Evolutionary conservation across 2,888 invertebrate species (phyloP).

Genomic region (Lingula anatina): DNA sequence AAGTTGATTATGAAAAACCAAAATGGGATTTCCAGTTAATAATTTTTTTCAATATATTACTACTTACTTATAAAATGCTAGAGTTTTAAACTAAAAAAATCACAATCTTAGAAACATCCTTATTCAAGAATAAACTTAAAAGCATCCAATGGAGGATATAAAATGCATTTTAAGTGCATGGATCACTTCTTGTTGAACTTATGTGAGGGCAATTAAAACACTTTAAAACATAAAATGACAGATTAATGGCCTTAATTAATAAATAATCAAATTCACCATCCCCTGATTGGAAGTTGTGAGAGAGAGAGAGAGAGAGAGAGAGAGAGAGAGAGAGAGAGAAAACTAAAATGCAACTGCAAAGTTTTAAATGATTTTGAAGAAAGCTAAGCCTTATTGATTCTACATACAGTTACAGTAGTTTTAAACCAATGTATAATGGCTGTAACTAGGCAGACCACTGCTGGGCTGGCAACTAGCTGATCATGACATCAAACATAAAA

Average conservation of each 20-base stretch:
- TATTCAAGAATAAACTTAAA: slow-evolving; percentile 78
- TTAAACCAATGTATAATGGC: too few relatives aligned
- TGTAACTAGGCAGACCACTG: too few relatives aligned
- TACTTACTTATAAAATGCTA: not conserved
- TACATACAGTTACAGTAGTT: too few relatives aligned
- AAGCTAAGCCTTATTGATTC: not conserved
- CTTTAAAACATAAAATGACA: too few relatives aligned
- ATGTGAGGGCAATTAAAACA: not conserved
- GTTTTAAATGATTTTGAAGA: not conserved
- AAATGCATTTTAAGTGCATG: slow-evolving; percentile 61
- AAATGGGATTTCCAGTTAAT: not conserved
- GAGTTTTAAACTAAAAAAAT: not conserved
- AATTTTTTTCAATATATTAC: not conserved
- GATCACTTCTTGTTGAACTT: not conserved
- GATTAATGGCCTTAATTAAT: not conserved
- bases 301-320: not conserved
- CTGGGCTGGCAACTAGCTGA: too few relatives aligned
- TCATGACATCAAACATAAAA: too few relatives aligned
- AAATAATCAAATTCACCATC: not conserved
- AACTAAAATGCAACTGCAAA: not conserved
- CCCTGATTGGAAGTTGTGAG: not conserved
- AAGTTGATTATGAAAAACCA: not conserved
- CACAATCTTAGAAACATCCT: too few relatives aligned
- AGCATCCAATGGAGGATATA: slow-evolving; percentile 86
- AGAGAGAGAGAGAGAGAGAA: not conserved